These are phyloP conservation scores for Paraplagusia blochii DNA, from an alignment of 2,113 vertebrate genomes.

Conservation along the genomic window DNA sequence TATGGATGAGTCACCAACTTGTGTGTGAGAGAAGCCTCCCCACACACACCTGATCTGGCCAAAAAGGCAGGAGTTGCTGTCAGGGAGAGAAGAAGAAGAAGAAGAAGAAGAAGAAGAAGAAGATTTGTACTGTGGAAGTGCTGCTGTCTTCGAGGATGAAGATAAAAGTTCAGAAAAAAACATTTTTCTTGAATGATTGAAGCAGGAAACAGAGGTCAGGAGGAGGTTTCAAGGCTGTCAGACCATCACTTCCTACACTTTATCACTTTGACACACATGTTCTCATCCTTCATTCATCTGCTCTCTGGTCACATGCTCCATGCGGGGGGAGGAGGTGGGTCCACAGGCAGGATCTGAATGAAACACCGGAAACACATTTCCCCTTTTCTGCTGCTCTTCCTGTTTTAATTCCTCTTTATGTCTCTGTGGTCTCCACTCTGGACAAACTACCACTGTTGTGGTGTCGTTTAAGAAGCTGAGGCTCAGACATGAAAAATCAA, in stretches of 20 bases:
- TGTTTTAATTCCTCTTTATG: slow-evolving; percentile 20
- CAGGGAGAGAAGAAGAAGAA: slow-evolving; percentile 9
- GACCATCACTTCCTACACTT: slow-evolving; percentile 45
- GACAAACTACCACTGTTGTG: slow-evolving; percentile 1
- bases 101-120: slow-evolving; percentile 13
- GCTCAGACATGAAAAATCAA: slow-evolving; percentile 1
- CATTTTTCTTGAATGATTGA: slow-evolving; percentile 23
- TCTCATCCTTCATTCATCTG: slow-evolving; percentile 36
- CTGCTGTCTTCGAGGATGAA: neutral
- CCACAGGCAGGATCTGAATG: neutral
- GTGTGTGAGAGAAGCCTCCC: slow-evolving; percentile 5
- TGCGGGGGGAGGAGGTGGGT: neutral
- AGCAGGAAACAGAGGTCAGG: slow-evolving; percentile 40
- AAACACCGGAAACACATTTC: slow-evolving; percentile 46
- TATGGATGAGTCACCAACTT: slow-evolving; percentile 52
- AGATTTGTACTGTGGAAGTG: neutral
- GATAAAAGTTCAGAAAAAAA: neutral
- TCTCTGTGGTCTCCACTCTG: slow-evolving; percentile 10
- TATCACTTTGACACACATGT: slow-evolving; percentile 8
- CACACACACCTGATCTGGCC: slow-evolving; percentile 58
- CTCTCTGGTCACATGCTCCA: slow-evolving; percentile 7
- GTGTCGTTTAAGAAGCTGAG: neutral
- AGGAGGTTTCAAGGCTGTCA: slow-evolving; percentile 7
- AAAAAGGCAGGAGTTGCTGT: slow-evolving; percentile 1
- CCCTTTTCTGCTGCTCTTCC: slow-evolving; percentile 17